A percentile compares a stretch with the other conserved stretches of the same genome.
Conservation (phyloP, 1,140 invertebrate species). For the Psilanteris sp. region DNA sequence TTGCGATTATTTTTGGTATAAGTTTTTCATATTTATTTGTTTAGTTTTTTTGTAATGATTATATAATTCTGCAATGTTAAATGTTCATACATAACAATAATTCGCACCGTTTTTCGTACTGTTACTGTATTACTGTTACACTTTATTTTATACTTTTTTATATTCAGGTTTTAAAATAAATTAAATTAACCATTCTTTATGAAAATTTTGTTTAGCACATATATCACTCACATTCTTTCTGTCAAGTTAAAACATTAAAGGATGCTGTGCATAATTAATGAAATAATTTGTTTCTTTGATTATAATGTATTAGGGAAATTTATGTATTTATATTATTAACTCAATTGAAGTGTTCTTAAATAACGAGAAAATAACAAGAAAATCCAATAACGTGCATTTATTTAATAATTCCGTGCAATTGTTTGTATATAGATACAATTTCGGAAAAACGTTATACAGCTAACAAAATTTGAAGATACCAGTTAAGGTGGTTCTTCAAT, state of each 20-base stretch:
- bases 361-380: too few species aligned
- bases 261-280: constrained; percentile 34
- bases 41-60: constrained; percentile 8
- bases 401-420: constrained; percentile 52
- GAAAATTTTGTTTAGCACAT: too few species aligned
- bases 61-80: constrained; percentile 28
- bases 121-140: too few species aligned
- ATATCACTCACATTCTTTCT: too few species aligned
- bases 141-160: too few species aligned
- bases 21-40: constrained; percentile 12
- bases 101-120: constrained; percentile 37
- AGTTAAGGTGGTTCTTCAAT: too few species aligned
- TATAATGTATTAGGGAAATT: too few species aligned
- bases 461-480: constrained; percentile 50
- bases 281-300: constrained; percentile 8
- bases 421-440: constrained; percentile 54
- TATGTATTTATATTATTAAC: constrained; percentile 36
- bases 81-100: constrained; percentile 12
- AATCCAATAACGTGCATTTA: constrained; percentile 44
- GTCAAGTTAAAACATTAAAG: too few species aligned
- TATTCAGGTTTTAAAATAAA: too few species aligned
- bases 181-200: too few species aligned
- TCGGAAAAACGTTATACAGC: too few species aligned
- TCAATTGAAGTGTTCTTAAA: too few species aligned
- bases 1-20: constrained; percentile 8